A percentile compares a stretch with the other conserved stretches of the same genome.
Conservation (phyloP, 1,140 invertebrate species). For the Scylla paramamosain region DNA sequence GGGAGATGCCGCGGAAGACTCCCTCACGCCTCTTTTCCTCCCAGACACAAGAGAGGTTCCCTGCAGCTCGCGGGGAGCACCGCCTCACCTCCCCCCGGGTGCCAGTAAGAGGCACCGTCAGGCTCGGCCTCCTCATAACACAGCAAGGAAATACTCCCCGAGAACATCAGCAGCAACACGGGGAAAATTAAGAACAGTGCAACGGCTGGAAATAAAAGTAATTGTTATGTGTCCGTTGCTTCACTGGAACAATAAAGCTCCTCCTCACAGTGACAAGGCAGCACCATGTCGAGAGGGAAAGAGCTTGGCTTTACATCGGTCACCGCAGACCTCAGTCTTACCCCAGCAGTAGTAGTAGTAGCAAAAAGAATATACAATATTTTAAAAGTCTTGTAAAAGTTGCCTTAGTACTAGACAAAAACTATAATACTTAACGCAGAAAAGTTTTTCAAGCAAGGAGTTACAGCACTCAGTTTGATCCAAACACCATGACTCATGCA, state of each 20-base stretch:
- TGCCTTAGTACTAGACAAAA: too few species aligned
- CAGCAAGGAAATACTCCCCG: background rate
- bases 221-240: constrained; percentile 50
- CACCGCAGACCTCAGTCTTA: background rate
- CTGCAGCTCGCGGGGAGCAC: constrained; percentile 7
- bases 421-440: too few species aligned
- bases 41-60: constrained; percentile 19
- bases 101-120: constrained; percentile 33
- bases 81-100: constrained; percentile 33
- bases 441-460: too few species aligned
- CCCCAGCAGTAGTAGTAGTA: background rate
- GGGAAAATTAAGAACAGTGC: constrained; percentile 39
- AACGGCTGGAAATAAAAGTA: constrained; percentile 55
- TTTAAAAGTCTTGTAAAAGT: too few species aligned
- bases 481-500: too few species aligned
- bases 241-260: constrained; percentile 55
- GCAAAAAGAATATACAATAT: too few species aligned
- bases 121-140: constrained; percentile 5
- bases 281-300: background rate
- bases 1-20: background rate
- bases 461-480: too few species aligned
- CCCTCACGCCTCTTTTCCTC: constrained; percentile 18
- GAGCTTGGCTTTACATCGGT: background rate
- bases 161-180: constrained; percentile 25
- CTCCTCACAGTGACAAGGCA: constrained; percentile 41